These are phyloP conservation scores for Rana temporaria DNA, from an alignment of 2,113 vertebrate species.

Conservation along the genomic window DNA sequence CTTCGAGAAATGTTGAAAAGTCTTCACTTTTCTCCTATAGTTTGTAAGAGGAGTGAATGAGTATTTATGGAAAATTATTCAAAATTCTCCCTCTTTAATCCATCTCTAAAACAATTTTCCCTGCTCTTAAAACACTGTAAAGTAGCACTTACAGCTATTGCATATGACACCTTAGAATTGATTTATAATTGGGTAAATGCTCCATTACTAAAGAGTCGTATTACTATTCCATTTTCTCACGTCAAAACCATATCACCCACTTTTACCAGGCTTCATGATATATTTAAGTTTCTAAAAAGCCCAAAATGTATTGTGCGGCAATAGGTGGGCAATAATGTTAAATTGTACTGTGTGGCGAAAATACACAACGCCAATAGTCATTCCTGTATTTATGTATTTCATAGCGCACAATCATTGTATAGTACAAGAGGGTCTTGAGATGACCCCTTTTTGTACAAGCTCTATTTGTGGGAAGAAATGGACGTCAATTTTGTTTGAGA, in stretches of 20 bases:
- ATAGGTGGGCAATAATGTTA: no score
- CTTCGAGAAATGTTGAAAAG: slow-evolving; percentile 25
- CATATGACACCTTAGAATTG: slow-evolving; percentile 48
- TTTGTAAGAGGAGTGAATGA: slow-evolving; percentile 42
- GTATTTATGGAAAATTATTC: slow-evolving; percentile 57
- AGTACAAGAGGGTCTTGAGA: no score
- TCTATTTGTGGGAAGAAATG: no score
- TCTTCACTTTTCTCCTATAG: slow-evolving; percentile 40
- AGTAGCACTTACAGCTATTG: slow-evolving; percentile 55
- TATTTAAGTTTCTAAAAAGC: background rate
- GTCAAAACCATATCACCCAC: slow-evolving; percentile 47
- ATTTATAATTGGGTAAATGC: slow-evolving; percentile 58
- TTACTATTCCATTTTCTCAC: slow-evolving; percentile 52
- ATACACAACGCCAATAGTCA: no score
- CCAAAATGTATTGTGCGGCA: background rate
- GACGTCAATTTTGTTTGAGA: no score
- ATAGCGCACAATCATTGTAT: no score
- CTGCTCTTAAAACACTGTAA: slow-evolving; percentile 55
- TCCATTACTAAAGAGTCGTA: slow-evolving; percentile 53
- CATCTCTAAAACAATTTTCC: slow-evolving; percentile 56
- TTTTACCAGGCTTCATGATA: slow-evolving; percentile 23
- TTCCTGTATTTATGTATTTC: no score
- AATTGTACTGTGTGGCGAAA: no score
- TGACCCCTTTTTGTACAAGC: no score
- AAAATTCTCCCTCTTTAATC: slow-evolving; percentile 50